Conservation (phyloP, 2,113 vertebrate species). For the Protobothrops flavoviridis region DNA sequence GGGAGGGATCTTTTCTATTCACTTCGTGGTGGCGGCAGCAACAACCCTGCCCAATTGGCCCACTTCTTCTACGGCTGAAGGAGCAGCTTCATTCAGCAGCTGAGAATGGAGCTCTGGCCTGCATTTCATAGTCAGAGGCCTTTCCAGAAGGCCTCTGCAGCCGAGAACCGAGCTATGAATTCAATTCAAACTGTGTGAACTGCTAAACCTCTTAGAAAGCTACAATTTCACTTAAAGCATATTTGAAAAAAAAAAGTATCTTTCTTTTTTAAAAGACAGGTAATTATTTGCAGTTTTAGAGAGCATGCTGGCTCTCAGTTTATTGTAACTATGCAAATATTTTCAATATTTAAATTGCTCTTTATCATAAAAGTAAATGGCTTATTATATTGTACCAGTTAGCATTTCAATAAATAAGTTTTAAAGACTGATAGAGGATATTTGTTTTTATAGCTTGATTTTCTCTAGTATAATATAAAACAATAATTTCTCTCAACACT, state of each 20-base stretch:
- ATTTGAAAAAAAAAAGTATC: neutral
- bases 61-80: no score
- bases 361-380: constrained; percentile 21
- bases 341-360: constrained; percentile 11
- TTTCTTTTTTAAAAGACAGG: neutral
- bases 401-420: constrained; percentile 8
- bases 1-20: no score
- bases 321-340: constrained; percentile 5
- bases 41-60: no score
- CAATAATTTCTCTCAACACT: neutral
- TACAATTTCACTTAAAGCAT: neutral
- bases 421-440: neutral
- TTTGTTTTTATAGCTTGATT: neutral
- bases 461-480: constrained; percentile 1
- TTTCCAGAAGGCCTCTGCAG: no score
- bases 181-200: neutral
- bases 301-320: constrained; percentile 1
- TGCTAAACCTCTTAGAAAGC: neutral
- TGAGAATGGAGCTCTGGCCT: no score
- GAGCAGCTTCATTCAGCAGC: no score
- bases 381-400: neutral
- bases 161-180: no score
- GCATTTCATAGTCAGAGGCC: no score
- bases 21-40: no score
- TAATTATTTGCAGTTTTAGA: constrained; percentile 16